Conservation (phyloP, 2,797 vertebrate species). For the Acanthurus tractus region DNA sequence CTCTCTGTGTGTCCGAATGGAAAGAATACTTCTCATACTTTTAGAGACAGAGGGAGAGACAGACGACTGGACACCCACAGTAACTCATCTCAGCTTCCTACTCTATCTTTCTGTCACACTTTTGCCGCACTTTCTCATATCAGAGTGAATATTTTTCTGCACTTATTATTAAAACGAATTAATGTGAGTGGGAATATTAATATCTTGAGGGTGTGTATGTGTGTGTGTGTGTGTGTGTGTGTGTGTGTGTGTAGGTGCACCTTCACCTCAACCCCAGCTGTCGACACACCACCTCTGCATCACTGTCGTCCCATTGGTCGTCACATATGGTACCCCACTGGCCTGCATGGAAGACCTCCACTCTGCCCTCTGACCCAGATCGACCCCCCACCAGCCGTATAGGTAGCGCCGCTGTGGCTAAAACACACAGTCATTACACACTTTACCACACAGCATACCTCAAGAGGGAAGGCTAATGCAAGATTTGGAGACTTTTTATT, state of each 20-base stretch:
- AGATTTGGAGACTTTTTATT: neutral
- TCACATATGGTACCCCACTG: constrained; percentile 97
- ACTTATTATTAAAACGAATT: constrained; percentile 23
- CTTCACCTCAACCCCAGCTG: constrained; percentile 94
- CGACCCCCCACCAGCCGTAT: constrained; percentile 89
- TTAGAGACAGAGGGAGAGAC: constrained; percentile 63
- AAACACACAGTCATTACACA: constrained; percentile 12
- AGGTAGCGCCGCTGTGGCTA: constrained; percentile 72
- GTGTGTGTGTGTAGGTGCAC: constrained; percentile 5
- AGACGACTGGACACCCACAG: constrained; percentile 64
- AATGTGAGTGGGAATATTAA: constrained; percentile 8
- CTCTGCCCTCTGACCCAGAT: constrained; percentile 87
- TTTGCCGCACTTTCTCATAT: constrained; percentile 24
- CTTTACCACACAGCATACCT: constrained; percentile 18
- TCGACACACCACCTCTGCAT: constrained; percentile 96
- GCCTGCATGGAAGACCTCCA: constrained; percentile 92
- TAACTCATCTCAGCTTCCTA: constrained; percentile 48
- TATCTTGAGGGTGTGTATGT: constrained; percentile 3
- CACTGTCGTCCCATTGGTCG: constrained; percentile 95
- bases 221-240: constrained; percentile 10
- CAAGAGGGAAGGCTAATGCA: neutral
- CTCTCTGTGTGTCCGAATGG: constrained; percentile 70
- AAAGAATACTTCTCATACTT: constrained; percentile 83
- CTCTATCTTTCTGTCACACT: constrained; percentile 36
- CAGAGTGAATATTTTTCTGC: constrained; percentile 20